A percentile compares a stretch with the other conserved stretches of the same genome.
Conservation (phyloP, 2,888 invertebrate genomes). For the Scaptomyza flava region DNA sequence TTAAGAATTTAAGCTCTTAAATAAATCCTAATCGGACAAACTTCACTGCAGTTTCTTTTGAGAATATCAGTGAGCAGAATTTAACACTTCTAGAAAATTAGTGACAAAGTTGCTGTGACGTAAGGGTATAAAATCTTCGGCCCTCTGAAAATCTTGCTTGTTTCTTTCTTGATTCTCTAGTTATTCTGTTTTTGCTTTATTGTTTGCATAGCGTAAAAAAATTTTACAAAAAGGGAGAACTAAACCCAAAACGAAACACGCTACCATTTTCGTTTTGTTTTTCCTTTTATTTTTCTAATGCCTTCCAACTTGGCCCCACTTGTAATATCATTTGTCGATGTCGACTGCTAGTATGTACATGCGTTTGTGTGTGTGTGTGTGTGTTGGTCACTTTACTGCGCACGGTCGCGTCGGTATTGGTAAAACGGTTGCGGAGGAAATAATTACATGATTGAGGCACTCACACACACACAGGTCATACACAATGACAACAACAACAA, state of each 20-base stretch:
- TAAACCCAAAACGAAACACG: constrained; percentile 69
- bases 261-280: constrained; percentile 55
- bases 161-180: constrained; percentile 20
- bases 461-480: constrained; percentile 50
- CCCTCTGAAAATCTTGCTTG: too few species aligned
- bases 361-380: constrained; percentile 19
- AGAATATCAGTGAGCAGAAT: too few species aligned
- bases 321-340: constrained; percentile 61
- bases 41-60: too few species aligned
- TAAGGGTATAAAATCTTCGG: constrained; percentile 21
- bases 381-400: constrained; percentile 52
- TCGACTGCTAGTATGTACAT: constrained; percentile 13
- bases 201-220: constrained; percentile 62
- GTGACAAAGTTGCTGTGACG: background rate
- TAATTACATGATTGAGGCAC: constrained; percentile 84
- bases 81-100: background rate
- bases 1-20: background rate
- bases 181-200: constrained; percentile 52
- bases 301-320: constrained; percentile 48
- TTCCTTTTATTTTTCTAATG: constrained; percentile 32
- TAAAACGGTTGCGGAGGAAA: constrained; percentile 81
- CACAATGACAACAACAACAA: constrained; percentile 51
- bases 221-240: constrained; percentile 50
- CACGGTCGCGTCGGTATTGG: constrained; percentile 54
- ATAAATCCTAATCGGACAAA: too few species aligned